These are phyloP conservation scores for Tridacna crocea DNA, from an alignment of 2,888 invertebrate genomes.

Conservation along the genomic window DNA sequence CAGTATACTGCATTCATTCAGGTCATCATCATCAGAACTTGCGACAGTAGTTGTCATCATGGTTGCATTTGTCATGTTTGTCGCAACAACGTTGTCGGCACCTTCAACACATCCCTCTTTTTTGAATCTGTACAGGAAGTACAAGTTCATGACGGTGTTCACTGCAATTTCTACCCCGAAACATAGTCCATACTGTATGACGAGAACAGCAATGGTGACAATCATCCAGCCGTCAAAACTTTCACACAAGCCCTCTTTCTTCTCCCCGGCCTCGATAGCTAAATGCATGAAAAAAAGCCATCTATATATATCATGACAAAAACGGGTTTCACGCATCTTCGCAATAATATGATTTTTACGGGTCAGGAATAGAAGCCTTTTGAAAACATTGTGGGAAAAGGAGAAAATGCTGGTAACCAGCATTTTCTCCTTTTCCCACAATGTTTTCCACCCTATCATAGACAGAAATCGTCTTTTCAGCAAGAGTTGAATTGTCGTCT, in stretches of 20 bases:
- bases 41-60: constrained; percentile 16
- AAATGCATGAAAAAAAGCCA: no score
- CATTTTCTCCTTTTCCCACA: no score
- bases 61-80: constrained; percentile 18
- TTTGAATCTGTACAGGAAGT: constrained; percentile 54
- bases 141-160: constrained; percentile 57
- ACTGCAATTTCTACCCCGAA: constrained; percentile 57
- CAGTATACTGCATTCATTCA: constrained; percentile 40
- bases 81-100: neutral
- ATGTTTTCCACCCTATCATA: no score
- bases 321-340: neutral
- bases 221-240: constrained; percentile 28
- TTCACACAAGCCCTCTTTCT: constrained; percentile 5
- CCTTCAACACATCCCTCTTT: constrained; percentile 33
- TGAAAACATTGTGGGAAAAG: no score
- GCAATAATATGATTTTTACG: neutral
- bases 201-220: constrained; percentile 34
- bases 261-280: neutral
- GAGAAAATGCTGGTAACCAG: no score
- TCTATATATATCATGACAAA: neutral
- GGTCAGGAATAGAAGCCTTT: no score
- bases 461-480: no score
- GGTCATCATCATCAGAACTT: neutral
- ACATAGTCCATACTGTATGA: constrained; percentile 54
- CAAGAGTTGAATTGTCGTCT: no score